phyloP scores from a whole-genome alignment of 1,140 invertebrate genomes.

The Caerostris extrusa region DNA sequence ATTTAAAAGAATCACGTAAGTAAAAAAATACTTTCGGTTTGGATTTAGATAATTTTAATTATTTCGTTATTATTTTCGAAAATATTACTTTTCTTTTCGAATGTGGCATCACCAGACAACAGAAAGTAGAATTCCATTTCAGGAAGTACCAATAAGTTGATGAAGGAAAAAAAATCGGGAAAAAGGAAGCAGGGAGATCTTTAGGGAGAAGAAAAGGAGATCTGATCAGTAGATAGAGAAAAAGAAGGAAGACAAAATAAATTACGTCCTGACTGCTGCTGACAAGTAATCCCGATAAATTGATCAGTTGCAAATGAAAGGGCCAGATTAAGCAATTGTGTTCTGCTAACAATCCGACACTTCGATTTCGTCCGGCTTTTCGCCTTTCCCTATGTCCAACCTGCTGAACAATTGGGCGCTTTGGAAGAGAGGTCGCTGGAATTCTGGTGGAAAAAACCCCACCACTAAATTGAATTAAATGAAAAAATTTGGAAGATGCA shows the following conservation, averaged over 20 bases:
- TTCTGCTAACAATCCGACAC: not conserved
- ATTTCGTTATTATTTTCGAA: too few species aligned
- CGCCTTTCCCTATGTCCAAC: not conserved
- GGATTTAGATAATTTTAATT: too few species aligned
- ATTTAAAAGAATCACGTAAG: too few species aligned
- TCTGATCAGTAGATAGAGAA: not conserved
- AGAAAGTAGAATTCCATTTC: too few species aligned
- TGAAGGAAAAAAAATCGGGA: not conserved
- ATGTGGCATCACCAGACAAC: too few species aligned
- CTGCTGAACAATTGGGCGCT: not conserved
- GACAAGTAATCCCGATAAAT: conserved; percentile 73
- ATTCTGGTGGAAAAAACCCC: not conserved
- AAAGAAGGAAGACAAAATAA: conserved; percentile 60
- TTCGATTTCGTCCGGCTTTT: not conserved
- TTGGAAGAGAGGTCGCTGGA: not conserved
- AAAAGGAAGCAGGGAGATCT: not conserved
- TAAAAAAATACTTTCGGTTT: too few species aligned
- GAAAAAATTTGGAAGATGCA: too few species aligned
- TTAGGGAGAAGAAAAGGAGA: not conserved
- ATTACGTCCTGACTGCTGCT: conserved; percentile 38
- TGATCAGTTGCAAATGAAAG: conserved; percentile 68
- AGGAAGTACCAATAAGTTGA: not conserved
- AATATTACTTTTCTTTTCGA: too few species aligned
- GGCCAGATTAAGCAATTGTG: conserved; percentile 67
- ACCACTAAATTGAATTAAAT: too few species aligned